Evolutionary conservation across 2,797 vertebrate species (phyloP).

Genomic region (Channa striata): DNA sequence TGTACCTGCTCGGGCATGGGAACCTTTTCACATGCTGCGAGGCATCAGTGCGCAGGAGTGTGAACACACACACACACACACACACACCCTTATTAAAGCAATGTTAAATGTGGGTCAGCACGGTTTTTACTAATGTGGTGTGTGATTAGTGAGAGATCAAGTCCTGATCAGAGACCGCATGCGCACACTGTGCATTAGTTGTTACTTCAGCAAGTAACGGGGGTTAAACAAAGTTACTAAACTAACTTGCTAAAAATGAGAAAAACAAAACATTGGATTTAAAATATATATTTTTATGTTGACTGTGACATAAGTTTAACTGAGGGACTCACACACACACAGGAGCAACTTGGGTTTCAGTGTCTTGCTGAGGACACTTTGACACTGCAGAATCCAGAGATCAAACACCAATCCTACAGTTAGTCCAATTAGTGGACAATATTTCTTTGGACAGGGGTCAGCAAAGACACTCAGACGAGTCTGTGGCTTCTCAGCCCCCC

Average conservation of each 20-base stretch:
- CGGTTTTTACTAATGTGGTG: slow-evolving; percentile 44
- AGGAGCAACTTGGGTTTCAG: too few relatives aligned
- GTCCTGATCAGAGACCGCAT: slow-evolving; percentile 39
- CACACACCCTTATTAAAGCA: slow-evolving; percentile 48
- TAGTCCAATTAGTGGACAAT: too few relatives aligned
- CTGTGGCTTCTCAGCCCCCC: too few relatives aligned
- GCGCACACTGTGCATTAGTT: background rate
- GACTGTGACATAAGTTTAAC: too few relatives aligned
- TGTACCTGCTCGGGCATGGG: slow-evolving; percentile 50
- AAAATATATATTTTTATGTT: too few relatives aligned
- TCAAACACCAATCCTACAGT: too few relatives aligned
- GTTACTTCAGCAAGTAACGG: background rate
- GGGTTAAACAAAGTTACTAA: background rate
- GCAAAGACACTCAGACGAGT: too few relatives aligned
- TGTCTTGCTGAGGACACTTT: too few relatives aligned
- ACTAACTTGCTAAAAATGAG: background rate
- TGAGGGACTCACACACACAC: too few relatives aligned
- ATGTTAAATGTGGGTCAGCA: slow-evolving; percentile 77
- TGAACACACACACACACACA: background rate
- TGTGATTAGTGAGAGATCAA: slow-evolving; percentile 57
- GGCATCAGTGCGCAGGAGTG: background rate
- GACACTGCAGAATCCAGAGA: too few relatives aligned
- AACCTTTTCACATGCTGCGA: slow-evolving; percentile 25
- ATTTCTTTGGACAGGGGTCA: too few relatives aligned
- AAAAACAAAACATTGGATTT: too few relatives aligned